Conservation (phyloP, 1,140 invertebrate genomes). For the Leptinotarsa defecta region DNA sequence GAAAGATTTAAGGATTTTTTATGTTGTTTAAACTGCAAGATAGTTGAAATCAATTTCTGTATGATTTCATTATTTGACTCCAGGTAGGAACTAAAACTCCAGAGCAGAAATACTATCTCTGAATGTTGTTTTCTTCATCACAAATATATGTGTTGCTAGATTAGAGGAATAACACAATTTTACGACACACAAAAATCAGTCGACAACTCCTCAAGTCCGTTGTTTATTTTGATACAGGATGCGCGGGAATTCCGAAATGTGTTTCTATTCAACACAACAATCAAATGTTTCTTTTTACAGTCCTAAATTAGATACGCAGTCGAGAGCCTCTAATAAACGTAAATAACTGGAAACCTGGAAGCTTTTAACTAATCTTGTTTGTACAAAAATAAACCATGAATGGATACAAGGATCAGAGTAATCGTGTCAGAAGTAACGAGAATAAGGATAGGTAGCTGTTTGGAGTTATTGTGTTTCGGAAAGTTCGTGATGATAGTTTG, state of each 20-base stretch:
- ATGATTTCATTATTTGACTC: too few species aligned
- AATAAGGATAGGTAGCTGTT: not conserved
- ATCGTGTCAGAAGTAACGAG: not conserved
- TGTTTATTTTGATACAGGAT: conserved; percentile 19
- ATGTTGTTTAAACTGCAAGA: too few species aligned
- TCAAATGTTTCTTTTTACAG: conserved; percentile 16
- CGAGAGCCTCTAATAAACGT: conserved; percentile 12
- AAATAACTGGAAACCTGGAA: conserved; percentile 20
- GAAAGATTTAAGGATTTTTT: too few species aligned
- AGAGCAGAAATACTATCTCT: too few species aligned
- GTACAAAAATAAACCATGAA: conserved; percentile 18
- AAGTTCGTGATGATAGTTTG: not conserved
- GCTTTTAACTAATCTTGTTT: conserved; percentile 19
- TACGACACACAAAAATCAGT: not conserved
- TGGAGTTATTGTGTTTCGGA: not conserved
- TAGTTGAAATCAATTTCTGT: too few species aligned
- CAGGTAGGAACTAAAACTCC: too few species aligned
- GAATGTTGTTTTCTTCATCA: too few species aligned
- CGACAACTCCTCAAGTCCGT: not conserved
- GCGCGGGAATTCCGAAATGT: conserved; percentile 8
- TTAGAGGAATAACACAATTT: too few species aligned
- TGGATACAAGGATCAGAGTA: not conserved
- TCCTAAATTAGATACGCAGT: conserved; percentile 11
- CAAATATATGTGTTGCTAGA: too few species aligned
- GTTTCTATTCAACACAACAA: conserved; percentile 17